Evolutionary conservation across 1,140 invertebrate genomes (phyloP).

Genomic region (Hesperophylax magnus): DNA sequence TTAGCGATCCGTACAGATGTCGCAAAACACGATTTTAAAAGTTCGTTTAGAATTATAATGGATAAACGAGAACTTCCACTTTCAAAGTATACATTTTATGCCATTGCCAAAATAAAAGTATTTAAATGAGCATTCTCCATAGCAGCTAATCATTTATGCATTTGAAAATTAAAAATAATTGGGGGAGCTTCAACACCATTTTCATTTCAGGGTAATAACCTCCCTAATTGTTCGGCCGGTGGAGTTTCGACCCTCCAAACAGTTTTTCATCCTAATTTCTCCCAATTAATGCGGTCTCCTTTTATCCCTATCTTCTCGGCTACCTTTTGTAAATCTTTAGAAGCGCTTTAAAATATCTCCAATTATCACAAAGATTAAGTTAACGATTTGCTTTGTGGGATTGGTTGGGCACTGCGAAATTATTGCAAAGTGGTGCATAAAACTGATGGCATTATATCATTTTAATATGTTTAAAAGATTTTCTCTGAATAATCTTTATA

Average conservation of each 20-base stretch:
- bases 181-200: conserved; percentile 16
- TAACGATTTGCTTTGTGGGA: conserved; percentile 33
- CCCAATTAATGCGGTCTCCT: conserved; percentile 42
- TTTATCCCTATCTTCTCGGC: conserved; percentile 28
- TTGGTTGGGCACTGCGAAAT: background rate
- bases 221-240: conserved; percentile 25
- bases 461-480: too few species aligned
- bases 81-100: background rate
- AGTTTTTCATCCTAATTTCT: conserved; percentile 45
- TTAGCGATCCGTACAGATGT: too few species aligned
- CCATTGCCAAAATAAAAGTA: background rate
- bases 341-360: conserved; percentile 42
- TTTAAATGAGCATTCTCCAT: background rate
- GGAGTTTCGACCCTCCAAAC: conserved; percentile 1
- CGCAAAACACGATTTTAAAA: too few species aligned
- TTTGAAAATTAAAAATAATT: conserved; percentile 32
- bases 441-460: too few species aligned
- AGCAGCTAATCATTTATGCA: conserved; percentile 29
- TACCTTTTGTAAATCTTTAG: conserved; percentile 40
- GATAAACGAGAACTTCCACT: too few species aligned
- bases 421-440: background rate
- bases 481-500: too few species aligned
- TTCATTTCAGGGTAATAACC: conserved; percentile 32
- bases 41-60: too few species aligned
- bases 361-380: conserved; percentile 39